Percentiles rank a stretch among this genome's conserved stretches.
Conservation (phyloP, 1,140 invertebrate species). For the Panulirus ornatus region DNA sequence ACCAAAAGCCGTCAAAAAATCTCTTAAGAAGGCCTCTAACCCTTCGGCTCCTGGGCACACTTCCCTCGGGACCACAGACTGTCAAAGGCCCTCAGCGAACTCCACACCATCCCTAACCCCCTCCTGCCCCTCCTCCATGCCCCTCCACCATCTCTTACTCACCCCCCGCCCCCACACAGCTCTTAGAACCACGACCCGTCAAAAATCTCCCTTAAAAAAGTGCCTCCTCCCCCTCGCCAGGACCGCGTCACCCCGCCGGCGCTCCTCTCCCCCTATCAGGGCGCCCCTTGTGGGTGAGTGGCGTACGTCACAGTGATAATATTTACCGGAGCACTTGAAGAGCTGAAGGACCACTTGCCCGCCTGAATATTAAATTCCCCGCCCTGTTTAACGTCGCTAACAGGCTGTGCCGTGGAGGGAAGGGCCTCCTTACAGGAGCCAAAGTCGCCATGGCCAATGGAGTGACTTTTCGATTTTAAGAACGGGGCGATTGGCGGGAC, state of each 20-base stretch:
- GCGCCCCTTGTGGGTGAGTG: slow-evolving; percentile 62
- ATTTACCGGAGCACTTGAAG: slow-evolving; percentile 67
- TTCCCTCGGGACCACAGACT: slow-evolving; percentile 1
- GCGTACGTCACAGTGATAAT: slow-evolving; percentile 71
- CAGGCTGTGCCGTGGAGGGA: slow-evolving; percentile 46
- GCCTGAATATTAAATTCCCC: slow-evolving; percentile 72
- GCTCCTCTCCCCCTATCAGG: slow-evolving; percentile 28
- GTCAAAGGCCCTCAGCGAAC: background rate
- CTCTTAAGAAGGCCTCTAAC: slow-evolving; percentile 3
- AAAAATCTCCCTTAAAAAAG: background rate
- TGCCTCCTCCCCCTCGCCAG: background rate
- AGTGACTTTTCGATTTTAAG: slow-evolving; percentile 54
- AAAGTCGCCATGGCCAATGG: slow-evolving; percentile 41
- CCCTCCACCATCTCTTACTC: background rate
- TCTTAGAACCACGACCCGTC: no score
- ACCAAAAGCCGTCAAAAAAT: slow-evolving; percentile 10
- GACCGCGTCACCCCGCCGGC: background rate
- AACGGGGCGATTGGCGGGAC: slow-evolving; percentile 27
- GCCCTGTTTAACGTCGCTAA: slow-evolving; percentile 70
- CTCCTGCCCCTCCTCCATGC: background rate
- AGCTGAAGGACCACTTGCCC: slow-evolving; percentile 67
- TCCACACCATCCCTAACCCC: background rate
- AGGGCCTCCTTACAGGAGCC: slow-evolving; percentile 62
- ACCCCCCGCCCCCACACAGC: background rate
- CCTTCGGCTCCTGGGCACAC: background rate